These are phyloP conservation scores for Nasonovia ribisnigri DNA, from an alignment of 2,888 invertebrate genomes.

Conservation along the genomic window DNA sequence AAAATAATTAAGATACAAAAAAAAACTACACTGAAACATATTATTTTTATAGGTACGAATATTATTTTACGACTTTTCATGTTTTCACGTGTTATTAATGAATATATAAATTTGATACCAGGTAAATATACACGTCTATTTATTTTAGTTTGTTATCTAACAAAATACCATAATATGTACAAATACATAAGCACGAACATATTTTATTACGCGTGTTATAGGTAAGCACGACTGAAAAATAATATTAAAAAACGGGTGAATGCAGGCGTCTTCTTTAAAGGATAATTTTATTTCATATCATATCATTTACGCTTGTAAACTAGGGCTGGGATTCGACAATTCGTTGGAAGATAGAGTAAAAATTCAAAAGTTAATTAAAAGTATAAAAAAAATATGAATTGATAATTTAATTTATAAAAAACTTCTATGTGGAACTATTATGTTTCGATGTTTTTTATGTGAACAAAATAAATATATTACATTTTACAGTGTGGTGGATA, in stretches of 20 bases:
- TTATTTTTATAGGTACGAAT: too few relatives aligned
- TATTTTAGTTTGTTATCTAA: neutral
- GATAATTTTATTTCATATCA: neutral
- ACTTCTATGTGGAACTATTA: neutral
- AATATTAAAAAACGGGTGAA: neutral
- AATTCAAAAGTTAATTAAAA: neutral
- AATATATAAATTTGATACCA: neutral
- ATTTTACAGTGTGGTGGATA: neutral
- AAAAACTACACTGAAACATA: neutral
- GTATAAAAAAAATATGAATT: neutral
- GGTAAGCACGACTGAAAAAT: neutral
- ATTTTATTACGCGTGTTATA: neutral
- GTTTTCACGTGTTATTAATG: neutral
- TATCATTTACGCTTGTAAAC: neutral
- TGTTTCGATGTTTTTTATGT: neutral
- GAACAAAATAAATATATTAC: neutral
- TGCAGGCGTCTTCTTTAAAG: neutral
- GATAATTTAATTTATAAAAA: neutral
- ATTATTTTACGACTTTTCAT: neutral
- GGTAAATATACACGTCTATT: neutral
- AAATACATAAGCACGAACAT: neutral
- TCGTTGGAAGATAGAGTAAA: neutral
- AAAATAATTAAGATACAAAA: neutral
- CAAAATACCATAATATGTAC: neutral
- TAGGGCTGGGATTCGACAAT: neutral